Evolutionary conservation across 2,888 invertebrate species (phyloP), one percentile per base, ranked within the genome.

Genomic region (Drosophila aldrichi): DNA sequence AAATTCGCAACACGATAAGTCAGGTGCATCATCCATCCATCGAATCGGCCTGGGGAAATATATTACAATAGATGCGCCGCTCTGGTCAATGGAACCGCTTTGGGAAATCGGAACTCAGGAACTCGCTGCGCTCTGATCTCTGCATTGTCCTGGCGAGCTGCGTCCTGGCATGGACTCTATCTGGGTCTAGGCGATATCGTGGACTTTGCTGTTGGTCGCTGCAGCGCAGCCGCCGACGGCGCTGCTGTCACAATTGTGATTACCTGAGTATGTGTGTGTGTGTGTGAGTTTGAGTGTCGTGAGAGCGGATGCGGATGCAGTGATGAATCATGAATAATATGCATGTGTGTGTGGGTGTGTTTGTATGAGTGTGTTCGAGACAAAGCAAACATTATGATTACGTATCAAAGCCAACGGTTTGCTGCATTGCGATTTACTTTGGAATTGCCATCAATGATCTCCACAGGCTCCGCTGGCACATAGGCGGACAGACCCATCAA

Each of bases 391-490:
- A 59, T 74, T 67, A 57, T 38, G 46, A 66, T 81, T 81, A 76
- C 69, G 76, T 81, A 60, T 73, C 77, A 61, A 68, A 55, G 22
- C 68, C 73, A 69, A 75, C 67, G 25, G n/a, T 1, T 8, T 12
- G 74, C 66, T 72, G 81, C 77, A 81, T 88, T 80, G 67, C 81
- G 86, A 82, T 89, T 91, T 93, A 95, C 95, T 94, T 94, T 95
- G n/a, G 95, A 95, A 91, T 95, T 95, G 68, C 95, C 95, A 70
- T 94, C 92, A 79, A 94, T 94, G 10, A 94, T 94, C 86, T 94
- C 93, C 61, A 94, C 94, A 2, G 94, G 94, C 48, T 94, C 91
- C 78, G 94, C 94, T 16, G 94, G 94, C 46, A 94, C 93, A 76
- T 93, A 94, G 1, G 94, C 92, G 44, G 94, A 93, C 34, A 94